Evolutionary conservation across 2,113 vertebrate genomes (phyloP), one percentile per base, ranked within the genome.

Genomic region (Myanophis thanlyinensis): DNA sequence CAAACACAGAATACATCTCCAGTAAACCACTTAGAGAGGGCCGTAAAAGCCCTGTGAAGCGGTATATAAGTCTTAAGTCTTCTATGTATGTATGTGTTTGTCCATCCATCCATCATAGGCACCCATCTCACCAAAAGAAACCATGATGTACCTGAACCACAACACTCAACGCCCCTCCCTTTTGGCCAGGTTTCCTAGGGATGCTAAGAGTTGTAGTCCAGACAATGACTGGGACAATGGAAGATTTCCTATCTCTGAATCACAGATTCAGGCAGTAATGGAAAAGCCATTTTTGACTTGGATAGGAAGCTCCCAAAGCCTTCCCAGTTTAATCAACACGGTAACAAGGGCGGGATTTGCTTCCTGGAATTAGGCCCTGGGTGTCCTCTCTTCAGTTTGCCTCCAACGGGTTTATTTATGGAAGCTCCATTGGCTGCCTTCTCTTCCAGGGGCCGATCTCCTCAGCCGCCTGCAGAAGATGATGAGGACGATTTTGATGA

Each of bases 401-500:
- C 27, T 85, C n/a, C 51, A 47, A 2, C 5, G 67, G 87, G 47
- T 35, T 54, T 30, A 44, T 35, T 54, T 30, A 44, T 44, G 88
- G n/a, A 84, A 35, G n/a, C 22, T 85, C 22, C 44, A 5, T 51
- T 30, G 49, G 22, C 23, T 3, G 22, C 53, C 3, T 95, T 95
- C 15, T 94, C 4, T 86, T 87, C n/a, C 94, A 99, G 98, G 95
- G 98, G 98, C 27, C 97, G 98, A 53, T 98, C 98, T 54, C 98
- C 98, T 67, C 98, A 98, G 91, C 98, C 98, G 6, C 98, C 98
- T 0, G 98, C 98, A 1, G 98, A 99, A 96, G 99, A 99, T 0
- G 98, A 98, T 6, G 99, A 99, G 67, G 98, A 99, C 15, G 97
- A 98, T 44, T 98, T 99, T 85, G 98, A 99, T 12, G 98, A 98